Conservation (phyloP, 2,113 vertebrate species). For the Corythornis cristatus region DNA sequence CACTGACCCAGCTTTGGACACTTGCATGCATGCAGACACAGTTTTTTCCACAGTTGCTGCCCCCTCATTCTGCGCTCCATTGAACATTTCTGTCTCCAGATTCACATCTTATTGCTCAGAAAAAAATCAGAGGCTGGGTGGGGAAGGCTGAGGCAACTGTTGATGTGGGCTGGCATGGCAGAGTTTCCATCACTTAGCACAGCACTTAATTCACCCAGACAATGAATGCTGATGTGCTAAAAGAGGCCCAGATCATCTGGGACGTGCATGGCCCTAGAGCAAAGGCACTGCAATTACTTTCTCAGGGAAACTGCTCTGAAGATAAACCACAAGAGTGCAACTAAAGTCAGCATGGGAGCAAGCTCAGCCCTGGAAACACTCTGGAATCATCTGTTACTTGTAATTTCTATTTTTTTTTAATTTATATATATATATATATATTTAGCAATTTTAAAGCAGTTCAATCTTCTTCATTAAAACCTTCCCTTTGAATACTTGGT, state of each 20-base stretch:
- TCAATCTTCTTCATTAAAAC: slow-evolving; percentile 51
- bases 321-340: slow-evolving; percentile 67
- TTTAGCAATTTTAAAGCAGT: slow-evolving; percentile 28
- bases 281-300: slow-evolving; percentile 57
- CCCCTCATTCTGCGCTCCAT: not conserved
- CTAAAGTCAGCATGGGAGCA: slow-evolving; percentile 60
- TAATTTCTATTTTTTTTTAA: not conserved
- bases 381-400: slow-evolving; percentile 56
- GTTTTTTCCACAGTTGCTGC: not conserved
- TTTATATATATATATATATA: not conserved
- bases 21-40: not conserved
- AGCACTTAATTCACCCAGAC: slow-evolving; percentile 66
- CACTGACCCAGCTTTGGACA: not conserved
- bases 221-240: slow-evolving; percentile 68
- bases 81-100: slow-evolving; percentile 30
- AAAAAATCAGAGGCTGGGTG: slow-evolving; percentile 6
- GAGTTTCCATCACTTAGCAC: slow-evolving; percentile 56
- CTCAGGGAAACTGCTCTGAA: slow-evolving; percentile 73
- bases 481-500: slow-evolving; percentile 20
- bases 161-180: slow-evolving; percentile 40
- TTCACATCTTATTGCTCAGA: slow-evolving; percentile 29
- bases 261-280: slow-evolving; percentile 64
- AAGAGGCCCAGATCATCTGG: slow-evolving; percentile 67
- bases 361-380: slow-evolving; percentile 46
- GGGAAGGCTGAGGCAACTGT: not conserved